These are phyloP conservation scores for Nothobranchius kuhntae DNA, from an alignment of 2,113 vertebrate species.

Conservation along the genomic window DNA sequence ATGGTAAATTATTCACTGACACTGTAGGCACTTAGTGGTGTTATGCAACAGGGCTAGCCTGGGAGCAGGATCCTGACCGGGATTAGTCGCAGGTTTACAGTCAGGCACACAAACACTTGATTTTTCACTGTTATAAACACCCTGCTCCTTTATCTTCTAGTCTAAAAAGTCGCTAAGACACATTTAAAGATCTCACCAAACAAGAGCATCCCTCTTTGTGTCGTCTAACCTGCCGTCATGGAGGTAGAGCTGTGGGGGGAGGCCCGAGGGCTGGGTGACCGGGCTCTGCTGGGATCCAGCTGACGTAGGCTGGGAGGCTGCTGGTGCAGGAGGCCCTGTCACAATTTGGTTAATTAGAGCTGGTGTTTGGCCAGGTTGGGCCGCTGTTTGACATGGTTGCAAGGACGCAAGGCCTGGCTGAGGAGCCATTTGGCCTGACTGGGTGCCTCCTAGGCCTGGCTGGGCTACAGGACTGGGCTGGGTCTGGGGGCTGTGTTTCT, in stretches of 20 bases:
- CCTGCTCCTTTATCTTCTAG: not conserved
- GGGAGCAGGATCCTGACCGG: conserved; percentile 21
- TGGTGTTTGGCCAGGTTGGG: conserved; percentile 58
- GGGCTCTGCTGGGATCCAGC: conserved; percentile 71
- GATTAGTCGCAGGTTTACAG: conserved; percentile 26
- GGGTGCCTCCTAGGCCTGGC: conserved; percentile 78
- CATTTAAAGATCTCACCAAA: conserved; percentile 14
- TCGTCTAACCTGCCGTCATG: conserved; percentile 91
- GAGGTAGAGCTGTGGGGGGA: conserved; percentile 91
- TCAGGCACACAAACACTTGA: not conserved
- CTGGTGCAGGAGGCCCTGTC: conserved; percentile 63
- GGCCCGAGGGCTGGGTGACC: conserved; percentile 76
- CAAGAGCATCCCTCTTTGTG: not conserved
- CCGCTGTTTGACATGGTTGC: conserved; percentile 62
- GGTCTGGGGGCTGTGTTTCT: conserved; percentile 88
- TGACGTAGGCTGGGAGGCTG: conserved; percentile 58
- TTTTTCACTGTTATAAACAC: too few species aligned
- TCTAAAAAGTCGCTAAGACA: not conserved
- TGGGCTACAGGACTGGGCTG: conserved; percentile 80
- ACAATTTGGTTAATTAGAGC: conserved; percentile 60
- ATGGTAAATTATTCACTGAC: conserved; percentile 74
- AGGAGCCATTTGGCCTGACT: conserved; percentile 52
- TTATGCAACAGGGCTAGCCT: conserved; percentile 49
- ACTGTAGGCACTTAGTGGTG: conserved; percentile 60
- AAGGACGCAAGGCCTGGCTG: conserved; percentile 21